Evolutionary conservation across 2,797 vertebrate species (phyloP).

Genomic region (Chaunax sp.): DNA sequence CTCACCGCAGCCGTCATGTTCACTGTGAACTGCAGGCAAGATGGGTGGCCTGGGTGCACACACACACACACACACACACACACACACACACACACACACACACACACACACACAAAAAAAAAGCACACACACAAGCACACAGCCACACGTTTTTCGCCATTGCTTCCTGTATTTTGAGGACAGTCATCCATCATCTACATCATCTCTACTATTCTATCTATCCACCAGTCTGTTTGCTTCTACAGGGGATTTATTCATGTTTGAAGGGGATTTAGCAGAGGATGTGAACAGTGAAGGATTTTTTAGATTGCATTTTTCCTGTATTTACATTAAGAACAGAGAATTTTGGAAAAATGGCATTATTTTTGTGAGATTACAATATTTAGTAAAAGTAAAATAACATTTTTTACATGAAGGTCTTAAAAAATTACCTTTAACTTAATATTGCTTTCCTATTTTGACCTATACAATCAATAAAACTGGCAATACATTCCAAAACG

Average conservation of each 20-base stretch:
- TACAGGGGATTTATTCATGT: slow-evolving; percentile 10
- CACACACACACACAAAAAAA: slow-evolving; percentile 14
- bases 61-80: slow-evolving; percentile 55
- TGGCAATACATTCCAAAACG: neutral
- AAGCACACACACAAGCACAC: slow-evolving; percentile 9
- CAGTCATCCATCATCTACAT: slow-evolving; percentile 44
- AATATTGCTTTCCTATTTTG: slow-evolving; percentile 1
- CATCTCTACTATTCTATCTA: slow-evolving; percentile 23
- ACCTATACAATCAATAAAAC: neutral
- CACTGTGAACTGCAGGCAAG: slow-evolving; percentile 96
- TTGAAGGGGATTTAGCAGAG: slow-evolving; percentile 1
- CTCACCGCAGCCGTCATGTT: slow-evolving; percentile 96
- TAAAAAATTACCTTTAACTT: neutral
- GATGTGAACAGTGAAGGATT: neutral
- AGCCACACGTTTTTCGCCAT: slow-evolving; percentile 56
- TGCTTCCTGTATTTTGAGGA: slow-evolving; percentile 47
- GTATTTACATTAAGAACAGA: too few relatives aligned
- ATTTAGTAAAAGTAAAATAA: too few relatives aligned
- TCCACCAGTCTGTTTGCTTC: slow-evolving; percentile 21
- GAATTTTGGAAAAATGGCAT: neutral
- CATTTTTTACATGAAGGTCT: too few relatives aligned
- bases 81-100: slow-evolving; percentile 29
- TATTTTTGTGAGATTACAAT: too few relatives aligned
- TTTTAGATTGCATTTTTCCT: too few relatives aligned
- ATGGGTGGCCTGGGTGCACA: slow-evolving; percentile 89